phyloP scores from a whole-genome alignment of 1,140 invertebrate genomes.

The Nasonia longicornis region DNA sequence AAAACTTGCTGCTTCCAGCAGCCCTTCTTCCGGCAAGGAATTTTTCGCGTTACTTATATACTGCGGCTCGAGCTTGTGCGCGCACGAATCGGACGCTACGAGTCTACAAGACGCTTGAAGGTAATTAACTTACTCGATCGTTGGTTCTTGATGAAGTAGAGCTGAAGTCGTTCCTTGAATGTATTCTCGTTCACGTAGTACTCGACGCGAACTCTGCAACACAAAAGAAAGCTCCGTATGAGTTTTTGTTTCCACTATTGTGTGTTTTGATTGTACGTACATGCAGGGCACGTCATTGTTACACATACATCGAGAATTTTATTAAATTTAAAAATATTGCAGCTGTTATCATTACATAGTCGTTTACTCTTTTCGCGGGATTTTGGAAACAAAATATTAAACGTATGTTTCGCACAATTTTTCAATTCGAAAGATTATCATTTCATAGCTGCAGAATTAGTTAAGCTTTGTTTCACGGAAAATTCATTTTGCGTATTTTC shows the following conservation, averaged over 20 bases:
- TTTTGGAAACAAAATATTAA: too few relatives aligned
- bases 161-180: slow-evolving; percentile 96
- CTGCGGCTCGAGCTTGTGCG: neutral
- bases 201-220: slow-evolving; percentile 96
- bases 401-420: too few relatives aligned
- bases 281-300: neutral
- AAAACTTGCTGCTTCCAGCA: slow-evolving; percentile 25
- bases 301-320: neutral
- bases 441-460: too few relatives aligned
- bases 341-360: too few relatives aligned
- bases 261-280: neutral
- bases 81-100: neutral
- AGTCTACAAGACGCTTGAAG: slow-evolving; percentile 34
- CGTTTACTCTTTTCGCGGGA: neutral
- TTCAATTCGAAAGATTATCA: too few relatives aligned
- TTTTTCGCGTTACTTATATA: slow-evolving; percentile 17
- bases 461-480: too few relatives aligned
- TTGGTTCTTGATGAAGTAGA: slow-evolving; percentile 99
- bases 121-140: slow-evolving; percentile 91
- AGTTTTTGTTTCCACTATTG: slow-evolving; percentile 21
- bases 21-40: slow-evolving; percentile 7
- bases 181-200: slow-evolving; percentile 99
- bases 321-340: neutral
- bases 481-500: too few relatives aligned
- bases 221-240: slow-evolving; percentile 56